Percentiles rank a stretch among this genome's conserved stretches.
Evolutionary conservation across 2,113 vertebrate genomes (phyloP).

Genomic region (Sinocyclocheilus maitianheensis): DNA sequence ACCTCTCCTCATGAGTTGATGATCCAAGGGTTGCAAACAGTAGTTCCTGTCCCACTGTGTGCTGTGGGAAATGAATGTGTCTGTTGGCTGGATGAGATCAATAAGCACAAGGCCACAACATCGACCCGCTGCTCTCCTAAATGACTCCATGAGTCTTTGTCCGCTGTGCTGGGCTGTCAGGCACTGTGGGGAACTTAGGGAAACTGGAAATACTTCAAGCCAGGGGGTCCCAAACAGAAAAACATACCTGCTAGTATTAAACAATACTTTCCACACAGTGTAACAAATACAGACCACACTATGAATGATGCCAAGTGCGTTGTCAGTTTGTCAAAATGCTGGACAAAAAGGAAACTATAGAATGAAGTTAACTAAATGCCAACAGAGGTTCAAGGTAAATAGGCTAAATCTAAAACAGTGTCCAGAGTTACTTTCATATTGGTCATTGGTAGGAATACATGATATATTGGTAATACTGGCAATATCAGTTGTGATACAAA

Average conservation of each 20-base stretch:
- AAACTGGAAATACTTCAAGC: slow-evolving; percentile 52
- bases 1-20: not conserved
- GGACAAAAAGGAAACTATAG: slow-evolving; percentile 38
- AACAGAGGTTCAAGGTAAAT: not conserved
- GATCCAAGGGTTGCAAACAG: slow-evolving; percentile 7
- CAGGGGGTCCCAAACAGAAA: slow-evolving; percentile 55
- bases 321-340: slow-evolving; percentile 13
- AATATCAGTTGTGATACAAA: no score
- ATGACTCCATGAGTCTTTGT: slow-evolving; percentile 44
- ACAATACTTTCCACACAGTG: slow-evolving; percentile 41
- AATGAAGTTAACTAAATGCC: slow-evolving; percentile 23
- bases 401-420: not conserved
- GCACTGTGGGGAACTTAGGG: slow-evolving; percentile 39
- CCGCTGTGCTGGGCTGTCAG: slow-evolving; percentile 29
- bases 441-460: not conserved
- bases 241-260: slow-evolving; percentile 55
- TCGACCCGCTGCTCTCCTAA: slow-evolving; percentile 32
- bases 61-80: slow-evolving; percentile 43
- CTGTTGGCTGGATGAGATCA: slow-evolving; percentile 29
- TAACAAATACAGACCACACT: slow-evolving; percentile 17
- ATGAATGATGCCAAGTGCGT: not conserved
- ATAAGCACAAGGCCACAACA: slow-evolving; percentile 41
- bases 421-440: not conserved
- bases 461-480: not conserved
- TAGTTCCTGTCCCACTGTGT: slow-evolving; percentile 28